Conservation (phyloP, 2,113 vertebrate species). For the Pituophis catenifer region DNA sequence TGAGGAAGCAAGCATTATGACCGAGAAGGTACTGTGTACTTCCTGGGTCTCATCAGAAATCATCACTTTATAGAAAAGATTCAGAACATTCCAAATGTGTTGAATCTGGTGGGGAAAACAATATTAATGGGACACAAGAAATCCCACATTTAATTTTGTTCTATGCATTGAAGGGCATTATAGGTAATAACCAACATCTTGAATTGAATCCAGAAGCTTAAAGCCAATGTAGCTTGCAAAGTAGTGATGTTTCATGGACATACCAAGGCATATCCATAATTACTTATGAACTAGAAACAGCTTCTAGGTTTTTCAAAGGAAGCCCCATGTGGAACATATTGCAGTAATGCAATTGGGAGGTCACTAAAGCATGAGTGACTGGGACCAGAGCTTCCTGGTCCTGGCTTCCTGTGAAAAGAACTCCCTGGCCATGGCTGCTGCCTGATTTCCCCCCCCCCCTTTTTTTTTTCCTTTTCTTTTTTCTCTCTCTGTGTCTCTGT, state of each 20-base stretch:
- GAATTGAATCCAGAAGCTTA: neutral
- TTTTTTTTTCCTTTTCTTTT: neutral
- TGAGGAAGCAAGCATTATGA: neutral
- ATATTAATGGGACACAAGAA: neutral
- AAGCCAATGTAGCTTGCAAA: neutral
- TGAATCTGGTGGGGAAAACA: neutral
- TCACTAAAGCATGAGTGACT: neutral
- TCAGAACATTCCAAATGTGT: neutral
- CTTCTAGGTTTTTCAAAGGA: neutral
- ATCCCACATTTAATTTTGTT: neutral
- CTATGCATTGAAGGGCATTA: neutral
- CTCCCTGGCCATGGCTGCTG: neutral
- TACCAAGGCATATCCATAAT: neutral
- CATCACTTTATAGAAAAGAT: neutral
- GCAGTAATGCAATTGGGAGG: neutral
- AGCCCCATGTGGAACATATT: neutral
- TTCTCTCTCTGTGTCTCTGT: neutral
- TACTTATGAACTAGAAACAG: neutral
- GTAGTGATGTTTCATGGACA: neutral
- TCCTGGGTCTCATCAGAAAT: neutral
- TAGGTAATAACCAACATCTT: neutral
- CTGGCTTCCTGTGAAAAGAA: neutral
- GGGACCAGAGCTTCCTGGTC: neutral
- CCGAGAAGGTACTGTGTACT: neutral
- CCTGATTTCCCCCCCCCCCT: neutral